A percentile compares a stretch with the other conserved stretches of the same genome.
Conservation (phyloP, 2,113 vertebrate species). For the Ptychochromis oligacanthus region DNA sequence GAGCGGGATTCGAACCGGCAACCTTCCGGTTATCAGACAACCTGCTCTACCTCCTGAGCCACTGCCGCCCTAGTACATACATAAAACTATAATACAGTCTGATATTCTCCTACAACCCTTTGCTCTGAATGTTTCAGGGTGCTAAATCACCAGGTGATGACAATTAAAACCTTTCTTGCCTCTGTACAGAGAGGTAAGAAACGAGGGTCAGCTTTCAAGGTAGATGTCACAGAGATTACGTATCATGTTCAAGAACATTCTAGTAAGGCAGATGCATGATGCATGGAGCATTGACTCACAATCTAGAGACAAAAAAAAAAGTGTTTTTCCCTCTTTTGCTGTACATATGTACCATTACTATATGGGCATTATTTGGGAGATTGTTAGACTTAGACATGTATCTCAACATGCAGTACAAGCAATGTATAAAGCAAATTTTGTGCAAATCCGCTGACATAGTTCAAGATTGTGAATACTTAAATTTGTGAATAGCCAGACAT, state of each 20-base stretch:
- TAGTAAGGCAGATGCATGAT: not conserved
- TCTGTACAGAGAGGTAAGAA: constrained; percentile 1
- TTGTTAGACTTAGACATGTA: not conserved
- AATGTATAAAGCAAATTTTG: not conserved
- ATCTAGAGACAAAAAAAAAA: not conserved
- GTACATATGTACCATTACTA: not conserved
- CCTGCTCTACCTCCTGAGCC: too few species aligned
- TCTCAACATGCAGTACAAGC: not conserved
- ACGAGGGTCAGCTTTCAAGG: not conserved
- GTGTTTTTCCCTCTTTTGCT: not conserved
- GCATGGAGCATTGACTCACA: not conserved
- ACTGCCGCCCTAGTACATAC: too few species aligned
- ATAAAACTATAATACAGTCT: not conserved
- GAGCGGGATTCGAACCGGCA: too few species aligned
- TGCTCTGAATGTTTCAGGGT: not conserved
- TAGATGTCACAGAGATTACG: constrained; percentile 2
- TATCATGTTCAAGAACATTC: not conserved
- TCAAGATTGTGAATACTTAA: not conserved
- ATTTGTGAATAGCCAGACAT: constrained; percentile 5
- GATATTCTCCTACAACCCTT: not conserved
- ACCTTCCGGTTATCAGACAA: too few species aligned
- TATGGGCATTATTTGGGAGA: not conserved
- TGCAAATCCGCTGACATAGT: not conserved
- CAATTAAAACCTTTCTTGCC: not conserved
- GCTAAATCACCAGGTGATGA: not conserved